Evolutionary conservation across 2,888 invertebrate species (phyloP).

Genomic region (Uropetala carovei): DNA sequence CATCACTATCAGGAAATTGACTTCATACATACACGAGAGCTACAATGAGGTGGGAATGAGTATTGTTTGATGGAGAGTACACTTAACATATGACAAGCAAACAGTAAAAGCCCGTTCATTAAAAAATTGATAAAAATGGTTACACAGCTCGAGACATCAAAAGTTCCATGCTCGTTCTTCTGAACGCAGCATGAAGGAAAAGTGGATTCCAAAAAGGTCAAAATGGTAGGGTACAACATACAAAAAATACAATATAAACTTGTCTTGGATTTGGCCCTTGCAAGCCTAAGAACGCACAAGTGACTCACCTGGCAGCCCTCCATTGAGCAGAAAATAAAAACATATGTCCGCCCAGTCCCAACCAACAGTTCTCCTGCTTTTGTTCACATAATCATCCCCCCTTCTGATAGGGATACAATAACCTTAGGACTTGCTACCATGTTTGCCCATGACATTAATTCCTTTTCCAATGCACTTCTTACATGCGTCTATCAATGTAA

Average conservation of each 20-base stretch:
- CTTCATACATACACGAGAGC: slow-evolving; percentile 62
- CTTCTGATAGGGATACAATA: not conserved
- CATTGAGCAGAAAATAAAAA: slow-evolving; percentile 53
- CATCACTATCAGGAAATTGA: slow-evolving; percentile 52
- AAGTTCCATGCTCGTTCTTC: slow-evolving; percentile 35
- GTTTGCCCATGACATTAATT: slow-evolving; percentile 34
- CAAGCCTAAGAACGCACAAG: slow-evolving; percentile 53
- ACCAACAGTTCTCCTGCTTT: slow-evolving; percentile 20
- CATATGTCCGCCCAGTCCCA: slow-evolving; percentile 40
- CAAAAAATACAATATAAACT: slow-evolving; percentile 63
- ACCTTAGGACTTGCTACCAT: slow-evolving; percentile 26
- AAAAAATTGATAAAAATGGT: slow-evolving; percentile 64
- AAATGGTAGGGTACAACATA: slow-evolving; percentile 59
- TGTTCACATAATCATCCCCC: slow-evolving; percentile 34
- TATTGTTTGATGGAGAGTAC: slow-evolving; percentile 57
- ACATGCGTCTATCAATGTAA: slow-evolving; percentile 27
- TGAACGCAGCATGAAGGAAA: slow-evolving; percentile 42
- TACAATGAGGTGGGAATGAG: slow-evolving; percentile 62
- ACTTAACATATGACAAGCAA: slow-evolving; percentile 62
- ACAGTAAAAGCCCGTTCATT: slow-evolving; percentile 61
- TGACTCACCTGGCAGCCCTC: slow-evolving; percentile 52
- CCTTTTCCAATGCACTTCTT: slow-evolving; percentile 37
- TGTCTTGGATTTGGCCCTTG: slow-evolving; percentile 44
- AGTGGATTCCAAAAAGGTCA: slow-evolving; percentile 60
- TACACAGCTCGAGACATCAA: slow-evolving; percentile 62